These are phyloP conservation scores for Coranthus polyacanthus DNA, from an alignment of 2,797 vertebrate genomes.

Conservation along the genomic window DNA sequence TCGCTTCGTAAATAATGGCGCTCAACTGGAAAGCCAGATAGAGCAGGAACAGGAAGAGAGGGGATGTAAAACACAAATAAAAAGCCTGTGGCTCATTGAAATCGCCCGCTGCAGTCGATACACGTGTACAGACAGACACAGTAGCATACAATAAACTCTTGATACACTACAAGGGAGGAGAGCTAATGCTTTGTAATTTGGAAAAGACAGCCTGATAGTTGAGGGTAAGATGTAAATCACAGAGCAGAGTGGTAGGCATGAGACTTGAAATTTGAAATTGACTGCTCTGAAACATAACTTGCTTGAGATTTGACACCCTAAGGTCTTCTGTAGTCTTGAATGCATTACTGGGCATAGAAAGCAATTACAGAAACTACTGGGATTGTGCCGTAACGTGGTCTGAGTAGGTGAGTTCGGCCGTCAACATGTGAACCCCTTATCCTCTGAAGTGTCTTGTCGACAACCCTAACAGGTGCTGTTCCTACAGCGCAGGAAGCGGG, in stretches of 20 bases:
- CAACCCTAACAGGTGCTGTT: conserved; percentile 39
- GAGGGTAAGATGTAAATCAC: no score
- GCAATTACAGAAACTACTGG: not conserved
- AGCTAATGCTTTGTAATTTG: conserved; percentile 21
- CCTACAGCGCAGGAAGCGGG: conserved; percentile 17
- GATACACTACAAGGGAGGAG: conserved; percentile 15
- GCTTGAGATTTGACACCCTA: no score
- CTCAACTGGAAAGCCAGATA: conserved; percentile 58
- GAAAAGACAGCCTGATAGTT: conserved; percentile 5
- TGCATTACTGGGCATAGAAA: not conserved
- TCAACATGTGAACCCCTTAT: conserved; percentile 1
- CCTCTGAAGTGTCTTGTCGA: conserved; percentile 11
- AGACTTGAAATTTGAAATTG: no score
- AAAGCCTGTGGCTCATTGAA: conserved; percentile 46
- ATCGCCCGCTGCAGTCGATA: conserved; percentile 7
- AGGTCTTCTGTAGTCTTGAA: no score
- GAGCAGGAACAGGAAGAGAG: conserved; percentile 36
- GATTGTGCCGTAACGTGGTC: conserved; percentile 4
- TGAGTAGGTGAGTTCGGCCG: not conserved
- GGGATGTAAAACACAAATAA: conserved; percentile 40
- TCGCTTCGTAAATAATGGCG: conserved; percentile 56
- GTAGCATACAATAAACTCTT: conserved; percentile 8
- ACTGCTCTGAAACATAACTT: no score
- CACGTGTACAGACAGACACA: conserved; percentile 26
- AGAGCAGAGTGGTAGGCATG: no score